These are phyloP conservation scores for Cyprinodon diabolis DNA, from an alignment of 2,797 vertebrate genomes.

Conservation along the genomic window DNA sequence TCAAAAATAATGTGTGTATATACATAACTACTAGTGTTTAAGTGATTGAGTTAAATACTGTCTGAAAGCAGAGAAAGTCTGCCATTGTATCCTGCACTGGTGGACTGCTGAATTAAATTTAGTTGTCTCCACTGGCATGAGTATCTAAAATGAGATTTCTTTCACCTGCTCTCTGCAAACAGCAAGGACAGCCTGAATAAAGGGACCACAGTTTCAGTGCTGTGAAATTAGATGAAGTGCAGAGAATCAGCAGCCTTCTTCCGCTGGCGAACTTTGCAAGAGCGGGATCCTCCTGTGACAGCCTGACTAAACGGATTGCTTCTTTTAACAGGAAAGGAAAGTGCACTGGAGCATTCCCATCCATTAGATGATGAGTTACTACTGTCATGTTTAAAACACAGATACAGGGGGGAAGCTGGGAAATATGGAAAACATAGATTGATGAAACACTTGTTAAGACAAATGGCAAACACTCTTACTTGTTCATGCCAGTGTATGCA, in stretches of 20 bases:
- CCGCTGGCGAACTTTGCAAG: constrained; percentile 38
- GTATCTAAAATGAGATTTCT: constrained; percentile 66
- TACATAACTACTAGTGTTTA: constrained; percentile 6
- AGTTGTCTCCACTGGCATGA: constrained; percentile 55
- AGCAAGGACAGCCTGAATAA: constrained; percentile 35
- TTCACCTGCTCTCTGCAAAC: constrained; percentile 60
- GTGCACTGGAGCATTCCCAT: constrained; percentile 32
- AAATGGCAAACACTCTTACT: constrained; percentile 32
- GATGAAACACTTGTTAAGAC: constrained; percentile 32
- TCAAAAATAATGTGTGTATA: constrained; percentile 7
- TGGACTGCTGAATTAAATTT: constrained; percentile 65
- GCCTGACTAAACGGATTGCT: constrained; percentile 37
- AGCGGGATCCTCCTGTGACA: constrained; percentile 28
- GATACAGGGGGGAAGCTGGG: constrained; percentile 40
- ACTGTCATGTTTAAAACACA: constrained; percentile 45
- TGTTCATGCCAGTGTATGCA: constrained; percentile 7
- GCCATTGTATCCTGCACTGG: constrained; percentile 21
- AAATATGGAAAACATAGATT: constrained; percentile 24
- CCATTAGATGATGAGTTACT: constrained; percentile 45
- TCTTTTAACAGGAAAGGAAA: constrained; percentile 37
- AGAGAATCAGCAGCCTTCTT: constrained; percentile 38
- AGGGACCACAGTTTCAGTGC: not conserved
- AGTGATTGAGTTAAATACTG: constrained; percentile 19
- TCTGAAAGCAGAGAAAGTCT: constrained; percentile 19
- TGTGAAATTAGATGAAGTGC: constrained; percentile 42